Evolutionary conservation across 1,140 invertebrate genomes (phyloP).

Genomic region (Drosophila gunungcola): DNA sequence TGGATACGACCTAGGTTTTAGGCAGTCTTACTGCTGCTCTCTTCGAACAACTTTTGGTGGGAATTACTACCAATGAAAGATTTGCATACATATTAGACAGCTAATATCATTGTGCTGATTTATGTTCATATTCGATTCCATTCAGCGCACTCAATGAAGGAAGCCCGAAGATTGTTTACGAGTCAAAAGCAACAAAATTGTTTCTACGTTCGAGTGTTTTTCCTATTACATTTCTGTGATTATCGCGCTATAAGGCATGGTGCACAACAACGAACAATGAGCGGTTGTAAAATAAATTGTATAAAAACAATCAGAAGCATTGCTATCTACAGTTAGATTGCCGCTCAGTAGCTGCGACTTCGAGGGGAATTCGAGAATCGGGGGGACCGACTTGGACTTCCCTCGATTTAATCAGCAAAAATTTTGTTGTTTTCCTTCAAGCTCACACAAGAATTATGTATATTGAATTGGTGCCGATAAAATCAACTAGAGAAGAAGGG

Average conservation of each 20-base stretch:
- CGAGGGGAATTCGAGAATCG: neutral
- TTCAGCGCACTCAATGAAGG: neutral
- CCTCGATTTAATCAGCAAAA: conserved; percentile 49
- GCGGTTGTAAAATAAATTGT: conserved; percentile 57
- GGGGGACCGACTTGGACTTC: conserved; percentile 20
- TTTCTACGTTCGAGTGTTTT: conserved; percentile 24
- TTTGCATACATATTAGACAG: neutral
- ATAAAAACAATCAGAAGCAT: conserved; percentile 32
- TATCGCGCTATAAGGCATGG: conserved; percentile 44
- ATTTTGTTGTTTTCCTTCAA: conserved; percentile 28
- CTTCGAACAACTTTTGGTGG: no score
- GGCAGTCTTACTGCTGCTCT: no score
- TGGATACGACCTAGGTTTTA: neutral
- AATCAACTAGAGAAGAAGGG: conserved; percentile 22
- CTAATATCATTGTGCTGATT: neutral
- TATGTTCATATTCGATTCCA: conserved; percentile 45
- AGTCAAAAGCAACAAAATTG: conserved; percentile 24
- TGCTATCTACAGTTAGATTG: conserved; percentile 44
- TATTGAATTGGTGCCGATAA: conserved; percentile 62
- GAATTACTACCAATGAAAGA: neutral
- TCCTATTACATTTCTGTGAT: conserved; percentile 14
- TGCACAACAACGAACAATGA: conserved; percentile 24
- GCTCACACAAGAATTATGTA: conserved; percentile 47
- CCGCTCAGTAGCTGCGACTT: neutral
- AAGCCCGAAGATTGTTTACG: conserved; percentile 26